A percentile compares a stretch with the other conserved stretches of the same genome.
These are phyloP conservation scores for Typhlomys cinereus DNA, from an alignment of 2,113 vertebrate genomes.

Conservation along the genomic window DNA sequence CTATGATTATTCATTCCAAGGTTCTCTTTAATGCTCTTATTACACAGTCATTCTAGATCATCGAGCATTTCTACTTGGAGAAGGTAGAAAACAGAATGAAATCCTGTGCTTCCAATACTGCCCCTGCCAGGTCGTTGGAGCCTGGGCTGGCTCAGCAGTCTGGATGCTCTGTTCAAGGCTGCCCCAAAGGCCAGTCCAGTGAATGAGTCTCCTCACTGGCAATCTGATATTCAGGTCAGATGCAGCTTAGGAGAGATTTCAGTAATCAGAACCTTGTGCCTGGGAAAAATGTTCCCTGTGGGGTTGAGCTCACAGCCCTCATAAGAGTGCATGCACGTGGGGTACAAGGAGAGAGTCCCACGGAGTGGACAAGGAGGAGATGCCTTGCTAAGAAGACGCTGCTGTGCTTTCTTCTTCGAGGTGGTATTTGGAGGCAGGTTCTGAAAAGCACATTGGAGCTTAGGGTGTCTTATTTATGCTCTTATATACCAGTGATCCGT, in stretches of 20 bases:
- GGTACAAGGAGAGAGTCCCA: background rate
- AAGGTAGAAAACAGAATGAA: background rate
- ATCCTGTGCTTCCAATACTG: background rate
- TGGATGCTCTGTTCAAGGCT: slow-evolving; percentile 15
- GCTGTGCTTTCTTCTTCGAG: background rate
- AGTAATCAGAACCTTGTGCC: slow-evolving; percentile 16
- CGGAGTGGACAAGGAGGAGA: background rate
- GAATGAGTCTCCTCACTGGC: slow-evolving; percentile 61
- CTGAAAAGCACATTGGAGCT: background rate
- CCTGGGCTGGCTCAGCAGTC: background rate
- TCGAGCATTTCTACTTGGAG: background rate
- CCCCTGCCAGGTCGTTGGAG: background rate
- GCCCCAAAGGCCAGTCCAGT: slow-evolving; percentile 49
- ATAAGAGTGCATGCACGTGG: background rate
- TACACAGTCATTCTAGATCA: background rate
- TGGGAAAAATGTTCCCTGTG: background rate
- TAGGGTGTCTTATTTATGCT: slow-evolving; percentile 38
- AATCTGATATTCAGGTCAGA: slow-evolving; percentile 67
- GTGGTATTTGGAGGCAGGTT: background rate
- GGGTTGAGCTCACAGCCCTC: background rate
- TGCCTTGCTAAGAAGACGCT: background rate
- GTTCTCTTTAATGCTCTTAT: background rate
- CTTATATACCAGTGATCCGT: background rate
- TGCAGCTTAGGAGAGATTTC: slow-evolving; percentile 34
- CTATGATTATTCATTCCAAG: background rate